Conservation (phyloP, 2,888 invertebrate genomes). For the Pteria penguin region DNA sequence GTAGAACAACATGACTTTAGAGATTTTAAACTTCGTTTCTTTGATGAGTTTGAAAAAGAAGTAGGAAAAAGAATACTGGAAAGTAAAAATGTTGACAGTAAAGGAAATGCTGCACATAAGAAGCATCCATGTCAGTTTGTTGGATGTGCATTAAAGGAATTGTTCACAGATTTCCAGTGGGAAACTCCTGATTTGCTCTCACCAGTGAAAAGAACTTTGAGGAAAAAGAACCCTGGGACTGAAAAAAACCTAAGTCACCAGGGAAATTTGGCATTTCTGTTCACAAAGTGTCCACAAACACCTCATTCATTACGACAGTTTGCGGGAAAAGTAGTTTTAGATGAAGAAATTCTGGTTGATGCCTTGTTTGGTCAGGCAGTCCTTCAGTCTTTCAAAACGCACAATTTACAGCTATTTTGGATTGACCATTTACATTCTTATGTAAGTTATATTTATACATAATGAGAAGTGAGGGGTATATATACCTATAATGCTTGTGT, state of each 20-base stretch:
- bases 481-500: too few species aligned
- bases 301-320: constrained; percentile 54
- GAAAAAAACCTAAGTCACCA: not conserved
- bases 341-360: constrained; percentile 70
- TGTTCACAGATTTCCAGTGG: constrained; percentile 71
- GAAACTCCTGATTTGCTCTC: constrained; percentile 68
- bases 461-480: too few species aligned
- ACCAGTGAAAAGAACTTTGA: constrained; percentile 57
- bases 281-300: constrained; percentile 62
- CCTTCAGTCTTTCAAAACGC: constrained; percentile 54
- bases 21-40: constrained; percentile 65
- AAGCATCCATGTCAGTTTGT: constrained; percentile 50
- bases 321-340: constrained; percentile 68
- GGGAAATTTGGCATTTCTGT: constrained; percentile 62
- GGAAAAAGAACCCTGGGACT: constrained; percentile 15
- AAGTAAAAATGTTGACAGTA: not conserved
- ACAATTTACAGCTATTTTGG: constrained; percentile 64
- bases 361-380: constrained; percentile 42
- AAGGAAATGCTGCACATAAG: not conserved
- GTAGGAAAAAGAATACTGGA: constrained; percentile 32
- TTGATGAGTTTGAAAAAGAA: constrained; percentile 72
- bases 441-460: too few species aligned
- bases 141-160: constrained; percentile 64
- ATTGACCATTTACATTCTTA: constrained; percentile 55
- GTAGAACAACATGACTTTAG: constrained; percentile 56